phyloP scores from a whole-genome alignment of 2,888 invertebrate genomes.

The Sepiola atlantica region DNA sequence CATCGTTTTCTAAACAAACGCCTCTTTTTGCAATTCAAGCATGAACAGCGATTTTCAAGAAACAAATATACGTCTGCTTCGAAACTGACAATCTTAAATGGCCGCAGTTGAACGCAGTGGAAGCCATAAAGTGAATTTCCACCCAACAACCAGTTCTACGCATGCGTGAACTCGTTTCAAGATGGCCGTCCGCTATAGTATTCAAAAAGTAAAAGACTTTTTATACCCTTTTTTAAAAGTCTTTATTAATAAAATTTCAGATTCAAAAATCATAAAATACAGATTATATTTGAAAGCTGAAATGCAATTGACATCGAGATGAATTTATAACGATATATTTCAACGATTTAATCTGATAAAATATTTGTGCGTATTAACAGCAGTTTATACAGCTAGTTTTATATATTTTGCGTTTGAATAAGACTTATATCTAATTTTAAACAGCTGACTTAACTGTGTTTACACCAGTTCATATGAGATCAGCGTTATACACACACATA shows the following conservation, averaged over 20 bases:
- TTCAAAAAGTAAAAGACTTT: neutral
- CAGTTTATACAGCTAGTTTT: neutral
- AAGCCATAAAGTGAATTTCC: slow-evolving; percentile 19
- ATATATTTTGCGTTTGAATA: neutral
- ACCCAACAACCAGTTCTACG: neutral
- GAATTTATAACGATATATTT: neutral
- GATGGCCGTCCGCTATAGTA: neutral
- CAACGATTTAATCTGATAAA: neutral
- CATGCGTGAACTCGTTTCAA: neutral
- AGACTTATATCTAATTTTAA: neutral
- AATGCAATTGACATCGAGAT: neutral
- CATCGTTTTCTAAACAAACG: neutral
- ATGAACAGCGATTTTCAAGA: slow-evolving; percentile 32
- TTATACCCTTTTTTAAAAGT: neutral
- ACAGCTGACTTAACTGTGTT: neutral
- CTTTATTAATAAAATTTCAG: neutral
- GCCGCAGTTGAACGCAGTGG: neutral
- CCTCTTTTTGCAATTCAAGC: neutral
- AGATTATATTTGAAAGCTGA: slow-evolving; percentile 7
- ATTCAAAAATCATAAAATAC: neutral
- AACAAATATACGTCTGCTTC: slow-evolving; percentile 32
- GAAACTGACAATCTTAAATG: neutral
- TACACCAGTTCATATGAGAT: neutral
- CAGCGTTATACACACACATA: neutral
- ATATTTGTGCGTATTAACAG: neutral